These are phyloP conservation scores for Ametastegia equiseti DNA, from an alignment of 2,888 invertebrate species.

Conservation along the genomic window DNA sequence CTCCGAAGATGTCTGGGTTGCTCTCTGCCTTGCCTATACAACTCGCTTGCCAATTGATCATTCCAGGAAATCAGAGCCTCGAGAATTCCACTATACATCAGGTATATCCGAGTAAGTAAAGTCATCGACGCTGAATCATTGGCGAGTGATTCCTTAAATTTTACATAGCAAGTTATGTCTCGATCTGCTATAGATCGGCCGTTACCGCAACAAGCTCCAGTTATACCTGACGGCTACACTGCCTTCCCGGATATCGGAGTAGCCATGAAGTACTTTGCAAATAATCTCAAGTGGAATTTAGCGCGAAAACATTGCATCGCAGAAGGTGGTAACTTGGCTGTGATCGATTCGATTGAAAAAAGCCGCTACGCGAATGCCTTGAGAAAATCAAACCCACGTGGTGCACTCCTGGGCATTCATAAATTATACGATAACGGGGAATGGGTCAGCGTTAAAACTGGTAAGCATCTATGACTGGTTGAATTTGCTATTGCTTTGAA, in stretches of 20 bases:
- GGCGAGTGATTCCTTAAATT: neutral
- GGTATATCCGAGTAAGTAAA: neutral
- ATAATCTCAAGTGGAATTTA: neutral
- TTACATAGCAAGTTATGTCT: neutral
- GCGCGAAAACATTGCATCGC: constrained; percentile 25
- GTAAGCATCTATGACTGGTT: neutral
- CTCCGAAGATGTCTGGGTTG: neutral
- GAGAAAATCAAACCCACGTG: neutral
- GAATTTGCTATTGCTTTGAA: neutral
- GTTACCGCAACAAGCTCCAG: neutral
- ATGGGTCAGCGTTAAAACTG: constrained; percentile 22
- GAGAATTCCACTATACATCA: neutral
- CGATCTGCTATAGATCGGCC: neutral
- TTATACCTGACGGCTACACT: constrained; percentile 9
- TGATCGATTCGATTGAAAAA: constrained; percentile 14
- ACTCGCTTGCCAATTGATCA: constrained; percentile 6
- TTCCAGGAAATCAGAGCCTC: neutral
- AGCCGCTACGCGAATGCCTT: neutral
- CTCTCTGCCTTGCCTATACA: constrained; percentile 11
- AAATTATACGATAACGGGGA: constrained; percentile 15
- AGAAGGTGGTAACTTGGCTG: constrained; percentile 13
- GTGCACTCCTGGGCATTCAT: constrained; percentile 8
- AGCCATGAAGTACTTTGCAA: neutral
- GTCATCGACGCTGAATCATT: neutral
- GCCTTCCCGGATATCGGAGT: constrained; percentile 32